A percentile compares a stretch with the other conserved stretches of the same genome.
Conservation (phyloP, 2,113 vertebrate species). For the Malurus cyaneus region DNA sequence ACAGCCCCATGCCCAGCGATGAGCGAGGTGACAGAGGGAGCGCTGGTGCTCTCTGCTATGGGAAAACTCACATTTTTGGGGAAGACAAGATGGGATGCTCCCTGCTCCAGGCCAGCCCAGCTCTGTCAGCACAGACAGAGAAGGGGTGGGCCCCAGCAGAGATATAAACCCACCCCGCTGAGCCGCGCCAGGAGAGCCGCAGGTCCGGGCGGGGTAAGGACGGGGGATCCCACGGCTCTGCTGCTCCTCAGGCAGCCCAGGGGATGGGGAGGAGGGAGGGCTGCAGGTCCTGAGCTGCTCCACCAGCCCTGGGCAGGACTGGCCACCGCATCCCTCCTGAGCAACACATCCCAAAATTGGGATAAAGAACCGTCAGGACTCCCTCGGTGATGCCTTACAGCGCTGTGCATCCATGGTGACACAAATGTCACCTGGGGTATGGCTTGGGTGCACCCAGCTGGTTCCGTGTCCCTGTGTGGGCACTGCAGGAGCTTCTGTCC, state of each 20-base stretch:
- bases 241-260: background rate
- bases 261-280: fast-evolving
- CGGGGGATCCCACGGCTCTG: background rate
- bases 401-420: background rate
- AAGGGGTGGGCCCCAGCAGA: background rate
- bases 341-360: fast-evolving
- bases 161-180: background rate
- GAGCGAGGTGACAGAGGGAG: fast-evolving
- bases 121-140: background rate
- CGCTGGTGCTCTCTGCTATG: background rate
- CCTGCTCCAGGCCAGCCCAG: fast-evolving
- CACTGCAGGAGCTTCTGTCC: background rate
- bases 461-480: fast-evolving
- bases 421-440: fast-evolving
- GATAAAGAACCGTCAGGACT: fast-evolving
- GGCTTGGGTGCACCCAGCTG: fast-evolving
- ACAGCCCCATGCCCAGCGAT: fast-evolving
- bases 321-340: fast-evolving
- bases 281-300: background rate
- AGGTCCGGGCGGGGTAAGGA: background rate
- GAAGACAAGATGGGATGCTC: background rate
- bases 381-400: fast-evolving
- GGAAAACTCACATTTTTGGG: fast-evolving
- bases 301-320: background rate
- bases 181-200: background rate